Evolutionary conservation across 2,888 invertebrate species (phyloP), one percentile per base, ranked within the genome.

Genomic region (Polyommatus icarus): DNA sequence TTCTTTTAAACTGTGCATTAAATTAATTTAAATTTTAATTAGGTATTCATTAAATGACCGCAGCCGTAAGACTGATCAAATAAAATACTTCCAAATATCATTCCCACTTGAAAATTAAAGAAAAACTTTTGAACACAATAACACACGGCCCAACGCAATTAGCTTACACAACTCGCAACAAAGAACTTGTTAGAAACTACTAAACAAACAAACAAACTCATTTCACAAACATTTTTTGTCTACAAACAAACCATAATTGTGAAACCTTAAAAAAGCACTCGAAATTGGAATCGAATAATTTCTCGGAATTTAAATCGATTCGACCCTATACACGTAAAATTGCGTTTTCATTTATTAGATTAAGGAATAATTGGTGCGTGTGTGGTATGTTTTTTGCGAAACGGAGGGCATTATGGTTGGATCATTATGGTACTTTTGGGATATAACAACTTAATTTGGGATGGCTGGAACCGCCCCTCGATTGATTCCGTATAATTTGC

Each of bases 401-500:
- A 89, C 87, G 82, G 87, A 85, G 89, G 88, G 86, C 88, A 86
- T 89, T 89, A 89, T 87, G 86, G 87, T 82, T 78, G 83, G 88
- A 90, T 87, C 81, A 84, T 85, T 91, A 90, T 90, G 89, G 90
- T 87, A 88, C 89, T 88, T 89, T 89, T 87, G 87, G 86, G 85
- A 81, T 86, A 86, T 92, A 92, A 93, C 91, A 91, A 91, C 93
- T 92, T 91, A 93, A 94, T 94, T 92, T 90, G 87, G 87, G 87
- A 85, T 90, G 92, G 92, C 91, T 89, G 91, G 89, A 88, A 82
- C 85, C 91, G 91, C 91, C 92, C 88, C 89, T 89, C 89, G 87
- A 91, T 92, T 92, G 90, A 91, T 91, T 93, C 90, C 87, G 87
- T 91, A 88, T 92, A 92, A 93, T 92, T 90, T 91, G 89, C 88